Percentiles rank a stretch among this genome's conserved stretches.
Conservation (phyloP, 1,140 invertebrate species). For the Lamellibrachia luymesi region DNA sequence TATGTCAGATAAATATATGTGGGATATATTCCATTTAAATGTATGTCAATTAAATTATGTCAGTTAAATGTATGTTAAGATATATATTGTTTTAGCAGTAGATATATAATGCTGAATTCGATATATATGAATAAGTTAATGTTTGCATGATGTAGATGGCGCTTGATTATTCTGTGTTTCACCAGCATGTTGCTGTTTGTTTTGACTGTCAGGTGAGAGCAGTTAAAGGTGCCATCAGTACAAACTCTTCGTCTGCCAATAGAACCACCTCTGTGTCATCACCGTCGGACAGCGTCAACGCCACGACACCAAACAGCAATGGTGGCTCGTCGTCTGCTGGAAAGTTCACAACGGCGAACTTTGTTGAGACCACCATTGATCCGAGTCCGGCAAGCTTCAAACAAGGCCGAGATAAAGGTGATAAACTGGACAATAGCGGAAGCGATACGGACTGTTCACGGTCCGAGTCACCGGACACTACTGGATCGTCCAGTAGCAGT, state of each 20-base stretch:
- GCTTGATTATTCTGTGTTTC: no score
- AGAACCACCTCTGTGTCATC: not conserved
- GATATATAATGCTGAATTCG: no score
- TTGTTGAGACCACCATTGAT: slow-evolving; percentile 56
- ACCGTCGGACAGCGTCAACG: slow-evolving; percentile 8
- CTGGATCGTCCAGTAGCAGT: not conserved
- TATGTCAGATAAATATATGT: not conserved
- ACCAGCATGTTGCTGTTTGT: no score
- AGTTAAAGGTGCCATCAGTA: not conserved
- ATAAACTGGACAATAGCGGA: slow-evolving; percentile 28
- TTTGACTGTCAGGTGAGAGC: not conserved
- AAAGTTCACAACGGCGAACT: slow-evolving; percentile 63
- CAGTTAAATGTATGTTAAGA: not conserved
- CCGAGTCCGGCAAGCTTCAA: slow-evolving; percentile 38
- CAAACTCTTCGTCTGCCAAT: not conserved
- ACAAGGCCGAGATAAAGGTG: not conserved
- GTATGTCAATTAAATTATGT: not conserved
- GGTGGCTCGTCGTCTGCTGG: slow-evolving; percentile 28
- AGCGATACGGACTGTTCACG: not conserved
- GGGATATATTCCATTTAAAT: no score
- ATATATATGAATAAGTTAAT: no score
- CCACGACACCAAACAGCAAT: not conserved
- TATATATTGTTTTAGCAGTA: no score
- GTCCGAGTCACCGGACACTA: slow-evolving; percentile 17
- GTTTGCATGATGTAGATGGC: no score